Percentiles rank a stretch among this genome's conserved stretches.
Conservation (phyloP, 1,140 invertebrate genomes). For the Ceratosolen solmsi region DNA sequence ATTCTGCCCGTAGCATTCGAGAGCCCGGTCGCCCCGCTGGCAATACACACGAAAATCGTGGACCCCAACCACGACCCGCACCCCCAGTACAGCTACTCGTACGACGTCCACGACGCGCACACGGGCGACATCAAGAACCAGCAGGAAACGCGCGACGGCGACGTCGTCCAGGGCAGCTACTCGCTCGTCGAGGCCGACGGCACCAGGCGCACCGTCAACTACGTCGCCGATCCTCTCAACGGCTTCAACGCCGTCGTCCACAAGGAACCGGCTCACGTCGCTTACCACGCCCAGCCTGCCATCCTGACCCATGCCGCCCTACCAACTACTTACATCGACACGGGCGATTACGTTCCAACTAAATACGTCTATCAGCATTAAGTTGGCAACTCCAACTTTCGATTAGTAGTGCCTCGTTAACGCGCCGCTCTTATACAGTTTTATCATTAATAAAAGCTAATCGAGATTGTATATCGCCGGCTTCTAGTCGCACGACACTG, state of each 20-base stretch:
- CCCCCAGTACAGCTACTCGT: conserved; percentile 75
- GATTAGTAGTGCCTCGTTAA: neutral
- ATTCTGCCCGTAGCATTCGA: conserved; percentile 57
- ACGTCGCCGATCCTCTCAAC: conserved; percentile 74
- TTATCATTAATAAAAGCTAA: no score
- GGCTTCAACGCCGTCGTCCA: conserved; percentile 76
- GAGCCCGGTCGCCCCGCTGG: conserved; percentile 51
- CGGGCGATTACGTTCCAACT: neutral
- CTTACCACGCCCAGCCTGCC: neutral
- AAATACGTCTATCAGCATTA: neutral
- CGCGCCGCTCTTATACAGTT: no score
- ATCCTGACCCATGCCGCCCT: conserved; percentile 38
- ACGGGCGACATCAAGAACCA: conserved; percentile 75
- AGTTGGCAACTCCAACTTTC: neutral
- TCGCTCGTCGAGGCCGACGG: conserved; percentile 76
- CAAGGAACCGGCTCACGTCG: conserved; percentile 69
- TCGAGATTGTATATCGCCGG: neutral
- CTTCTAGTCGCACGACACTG: neutral
- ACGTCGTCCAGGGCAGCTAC: conserved; percentile 75
- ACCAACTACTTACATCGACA: neutral
- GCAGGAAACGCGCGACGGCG: conserved; percentile 74
- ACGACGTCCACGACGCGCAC: conserved; percentile 74
- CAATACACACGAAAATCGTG: conserved; percentile 54
- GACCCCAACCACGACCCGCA: conserved; percentile 68
- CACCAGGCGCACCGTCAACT: conserved; percentile 74